Evolutionary conservation across 2,888 invertebrate genomes (phyloP), one percentile per base, ranked within the genome.

Genomic region (Drosophila paucipuncta): DNA sequence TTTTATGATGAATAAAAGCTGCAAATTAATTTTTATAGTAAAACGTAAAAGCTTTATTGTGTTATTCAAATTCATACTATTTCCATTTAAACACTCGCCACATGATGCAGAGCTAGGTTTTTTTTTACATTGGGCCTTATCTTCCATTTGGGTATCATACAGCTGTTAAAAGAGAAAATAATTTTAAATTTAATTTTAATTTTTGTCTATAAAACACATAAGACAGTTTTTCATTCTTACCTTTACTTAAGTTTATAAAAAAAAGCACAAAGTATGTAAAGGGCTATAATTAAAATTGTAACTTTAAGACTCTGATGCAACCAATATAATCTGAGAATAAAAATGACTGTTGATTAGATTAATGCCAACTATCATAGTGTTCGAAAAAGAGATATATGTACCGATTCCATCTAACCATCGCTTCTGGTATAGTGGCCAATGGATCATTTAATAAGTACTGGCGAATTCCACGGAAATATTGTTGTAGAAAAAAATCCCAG

Each of bases 371-470:
- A 0, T 16, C 0, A 18, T 39, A 9, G 22, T 4, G 6, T 2
- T 25, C 0, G 37, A 25, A 25, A 16, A n/a, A 10, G 7, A 22
- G 3, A 39, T n/a, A 2, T 33, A 4, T 33, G 47, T 65, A 67
- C 66, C 66, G 66, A 53, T 67, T 67, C 66, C 66, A 65, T 53
- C 31, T 43, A 22, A 65, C 43, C 47, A 67, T 35, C 18, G 96
- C 97, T 84, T 95, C 94, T 0, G 96, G 96, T 63, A 97, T 92
- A 0, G 97, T 96, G 0, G 96, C 95, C 3, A 96, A 91, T 28
- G 97, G 96, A 90, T 98, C 98, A 85, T 97, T 97, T 43, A 98
- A 93, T 13, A 98, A 28, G 91, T 96, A 97, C 1, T 96, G 94
- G 77, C 97, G 94, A 54, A 97, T 94, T 4, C 98, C 98, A 92